phyloP scores from a whole-genome alignment of 2,888 invertebrate genomes.

The Heteropelma amictum region DNA sequence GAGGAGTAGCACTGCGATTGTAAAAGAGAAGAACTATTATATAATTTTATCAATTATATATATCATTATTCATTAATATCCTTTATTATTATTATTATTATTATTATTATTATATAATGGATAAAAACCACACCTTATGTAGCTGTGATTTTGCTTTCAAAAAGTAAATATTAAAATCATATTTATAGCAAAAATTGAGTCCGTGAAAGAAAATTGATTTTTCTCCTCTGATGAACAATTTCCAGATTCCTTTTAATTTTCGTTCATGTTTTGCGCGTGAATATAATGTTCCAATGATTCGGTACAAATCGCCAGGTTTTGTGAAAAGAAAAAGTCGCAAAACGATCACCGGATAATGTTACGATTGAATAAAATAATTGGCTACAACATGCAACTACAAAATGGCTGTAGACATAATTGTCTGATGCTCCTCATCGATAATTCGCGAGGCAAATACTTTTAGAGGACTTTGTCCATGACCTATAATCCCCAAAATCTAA shows the following conservation, averaged over 20 bases:
- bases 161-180: conserved; percentile 77
- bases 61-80: conserved; percentile 63
- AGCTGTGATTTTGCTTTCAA: conserved; percentile 78
- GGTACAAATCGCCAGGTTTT: too few relatives aligned
- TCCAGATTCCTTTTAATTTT: neutral
- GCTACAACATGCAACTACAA: too few relatives aligned
- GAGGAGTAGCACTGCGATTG: conserved; percentile 61
- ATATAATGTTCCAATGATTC: too few relatives aligned
- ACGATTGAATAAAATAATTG: too few relatives aligned
- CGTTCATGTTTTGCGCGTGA: too few relatives aligned
- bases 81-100: conserved; percentile 69
- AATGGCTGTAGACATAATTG: too few relatives aligned
- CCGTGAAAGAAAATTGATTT: neutral
- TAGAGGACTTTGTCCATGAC: too few relatives aligned
- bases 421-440: too few relatives aligned
- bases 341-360: too few relatives aligned
- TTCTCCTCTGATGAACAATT: neutral
- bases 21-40: conserved; percentile 75
- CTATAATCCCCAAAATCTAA: too few relatives aligned
- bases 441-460: too few relatives aligned
- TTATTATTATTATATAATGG: conserved; percentile 63
- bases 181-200: conserved; percentile 73
- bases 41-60: conserved; percentile 76
- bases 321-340: too few relatives aligned
- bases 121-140: conserved; percentile 76